phyloP scores from a whole-genome alignment of 1,140 invertebrate species.

The Propsilocerus akamusi region DNA sequence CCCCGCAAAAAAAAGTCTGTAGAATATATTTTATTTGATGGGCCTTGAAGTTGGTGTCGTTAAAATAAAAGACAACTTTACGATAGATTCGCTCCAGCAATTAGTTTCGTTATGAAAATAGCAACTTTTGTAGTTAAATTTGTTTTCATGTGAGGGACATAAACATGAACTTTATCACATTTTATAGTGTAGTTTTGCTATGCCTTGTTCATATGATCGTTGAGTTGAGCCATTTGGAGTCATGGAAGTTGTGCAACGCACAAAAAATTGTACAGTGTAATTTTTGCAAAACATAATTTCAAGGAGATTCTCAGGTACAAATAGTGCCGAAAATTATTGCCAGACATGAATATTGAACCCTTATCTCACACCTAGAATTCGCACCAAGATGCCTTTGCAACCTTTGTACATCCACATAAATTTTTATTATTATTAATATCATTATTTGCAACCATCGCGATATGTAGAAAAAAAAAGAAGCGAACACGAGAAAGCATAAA shows the following conservation, averaged over 20 bases:
- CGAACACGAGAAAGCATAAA: neutral
- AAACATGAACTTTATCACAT: too few relatives aligned
- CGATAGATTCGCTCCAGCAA: neutral
- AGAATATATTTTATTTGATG: neutral
- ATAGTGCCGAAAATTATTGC: neutral
- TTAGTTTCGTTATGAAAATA: too few relatives aligned
- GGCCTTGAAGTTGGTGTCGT: neutral
- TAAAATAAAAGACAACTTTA: neutral
- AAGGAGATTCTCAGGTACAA: neutral
- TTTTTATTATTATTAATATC: slow-evolving; percentile 1
- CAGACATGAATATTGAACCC: neutral
- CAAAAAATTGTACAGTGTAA: too few relatives aligned
- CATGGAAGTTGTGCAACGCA: too few relatives aligned
- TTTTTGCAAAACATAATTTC: neutral
- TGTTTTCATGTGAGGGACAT: too few relatives aligned
- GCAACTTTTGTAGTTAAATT: too few relatives aligned
- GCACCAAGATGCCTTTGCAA: neutral
- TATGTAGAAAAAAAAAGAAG: neutral
- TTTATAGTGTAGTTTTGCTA: too few relatives aligned
- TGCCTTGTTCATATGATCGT: too few relatives aligned
- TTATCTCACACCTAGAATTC: neutral
- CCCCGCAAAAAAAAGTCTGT: neutral
- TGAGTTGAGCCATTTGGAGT: too few relatives aligned
- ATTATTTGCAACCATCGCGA: neutral
- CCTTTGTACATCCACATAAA: neutral